Evolutionary conservation across 2,797 vertebrate genomes (phyloP), one percentile per base, ranked within the genome.

Genomic region (Ctenochaetus hawaiiensis): DNA sequence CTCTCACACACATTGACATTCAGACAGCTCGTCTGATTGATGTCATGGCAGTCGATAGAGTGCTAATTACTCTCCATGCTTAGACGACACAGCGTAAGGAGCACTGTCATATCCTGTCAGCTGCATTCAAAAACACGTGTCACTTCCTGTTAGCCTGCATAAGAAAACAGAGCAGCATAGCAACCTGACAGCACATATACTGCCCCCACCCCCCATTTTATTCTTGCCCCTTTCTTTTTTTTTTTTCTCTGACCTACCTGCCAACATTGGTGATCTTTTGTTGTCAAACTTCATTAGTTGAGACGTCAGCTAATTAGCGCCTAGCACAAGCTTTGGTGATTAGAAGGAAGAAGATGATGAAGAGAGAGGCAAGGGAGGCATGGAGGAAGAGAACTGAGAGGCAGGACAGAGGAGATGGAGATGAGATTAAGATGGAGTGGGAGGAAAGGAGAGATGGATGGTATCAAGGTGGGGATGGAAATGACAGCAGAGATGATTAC

Each of bases 221-320:
- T 44, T 68, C 72, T 75, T 79, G 44, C 4, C 51, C 13, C 8
- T 37, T 68, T 48, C 26, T 26, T 34, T 39, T 14, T 45, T 14
- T 45, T 13, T 14, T 11, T 14, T 23, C 13, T 10, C 75, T 75
- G 86, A 87, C 89, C 83, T 80, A 94, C 94, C 94, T 94, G 93
- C 90, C 93, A 88, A 75, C 89, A 60, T 91, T 81, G 91, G 94
- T 92, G 93, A 93, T 96, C 95, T 95, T 94, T 96, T 97, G 96
- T 97, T 97, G 97, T 97, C 97, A 97, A 95, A 96, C 94, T 95
- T 94, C 90, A 95, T 97, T 96, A 96, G 93, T 65, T 72, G 92
- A 96, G 93, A 95, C 92, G 91, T 95, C 94, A 84, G 94, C 94
- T 95, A 95, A 94, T 95, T 94, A 94, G 84, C 85, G 81, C 81